Conservation (phyloP, 2,797 vertebrate genomes). For the Molossus molossus region DNA sequence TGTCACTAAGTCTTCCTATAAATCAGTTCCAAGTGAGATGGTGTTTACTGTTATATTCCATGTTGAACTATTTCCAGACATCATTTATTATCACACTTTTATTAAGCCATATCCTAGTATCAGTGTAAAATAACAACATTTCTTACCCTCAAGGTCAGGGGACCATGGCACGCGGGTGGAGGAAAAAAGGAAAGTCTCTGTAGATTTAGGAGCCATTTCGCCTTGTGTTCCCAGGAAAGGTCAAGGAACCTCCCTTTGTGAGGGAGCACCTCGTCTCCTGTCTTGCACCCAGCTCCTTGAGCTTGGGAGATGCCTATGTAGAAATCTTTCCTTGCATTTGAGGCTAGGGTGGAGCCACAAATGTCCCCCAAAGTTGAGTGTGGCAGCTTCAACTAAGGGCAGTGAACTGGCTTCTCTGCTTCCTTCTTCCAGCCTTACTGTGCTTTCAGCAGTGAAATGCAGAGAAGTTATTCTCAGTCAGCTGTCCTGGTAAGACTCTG, state of each 20-base stretch:
- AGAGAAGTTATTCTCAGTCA: not conserved
- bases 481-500: not conserved
- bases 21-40: slow-evolving; percentile 2
- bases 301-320: fast-evolving
- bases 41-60: not conserved
- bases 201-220: not conserved
- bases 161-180: not conserved
- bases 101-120: not conserved
- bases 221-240: not conserved
- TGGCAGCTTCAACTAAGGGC: not conserved
- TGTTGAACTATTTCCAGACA: not conserved
- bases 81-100: not conserved
- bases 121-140: not conserved
- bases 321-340: not conserved
- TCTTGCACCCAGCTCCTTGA: not conserved
- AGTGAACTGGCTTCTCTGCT: not conserved
- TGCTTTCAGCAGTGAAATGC: not conserved
- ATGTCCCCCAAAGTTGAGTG: fast-evolving
- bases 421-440: not conserved
- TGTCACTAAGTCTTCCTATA: not conserved
- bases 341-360: fast-evolving
- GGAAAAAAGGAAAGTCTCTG: not conserved
- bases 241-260: not conserved
- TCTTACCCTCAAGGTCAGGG: slow-evolving; percentile 93
- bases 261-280: fast-evolving